A percentile compares a stretch with the other conserved stretches of the same genome.
Conservation (phyloP, 2,888 invertebrate genomes). For the Pachycephus smyrnensis region DNA sequence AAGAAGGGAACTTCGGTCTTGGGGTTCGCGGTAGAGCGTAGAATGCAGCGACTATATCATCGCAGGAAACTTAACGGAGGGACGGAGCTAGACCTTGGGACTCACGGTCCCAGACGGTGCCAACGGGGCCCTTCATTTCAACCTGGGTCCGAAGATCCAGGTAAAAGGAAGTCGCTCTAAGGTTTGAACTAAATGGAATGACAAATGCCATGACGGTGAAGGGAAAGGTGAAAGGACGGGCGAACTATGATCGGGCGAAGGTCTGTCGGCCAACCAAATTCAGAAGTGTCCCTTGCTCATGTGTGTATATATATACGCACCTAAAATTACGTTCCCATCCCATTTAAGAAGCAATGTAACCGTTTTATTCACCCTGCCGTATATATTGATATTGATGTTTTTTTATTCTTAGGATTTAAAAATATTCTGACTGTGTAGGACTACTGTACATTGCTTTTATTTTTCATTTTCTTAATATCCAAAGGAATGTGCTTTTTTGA, state of each 20-base stretch:
- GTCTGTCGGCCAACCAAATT: constrained; percentile 1
- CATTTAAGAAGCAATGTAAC: background rate
- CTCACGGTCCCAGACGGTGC: constrained; percentile 4
- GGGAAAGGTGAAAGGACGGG: constrained; percentile 59
- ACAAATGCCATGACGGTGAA: constrained; percentile 57
- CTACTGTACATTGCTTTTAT: background rate
- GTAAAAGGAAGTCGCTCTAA: constrained; percentile 58
- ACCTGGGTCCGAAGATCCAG: constrained; percentile 34
- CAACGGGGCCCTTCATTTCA: constrained; percentile 3
- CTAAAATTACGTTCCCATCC: background rate
- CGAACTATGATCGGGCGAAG: constrained; percentile 11
- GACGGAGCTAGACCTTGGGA: background rate
- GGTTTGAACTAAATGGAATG: constrained; percentile 55
- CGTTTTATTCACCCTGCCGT: background rate
- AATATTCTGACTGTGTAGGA: background rate
- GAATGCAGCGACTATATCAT: background rate
- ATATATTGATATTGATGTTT: background rate
- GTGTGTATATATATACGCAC: background rate
- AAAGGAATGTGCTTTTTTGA: background rate
- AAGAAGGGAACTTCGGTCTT: background rate
- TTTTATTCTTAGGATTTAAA: background rate
- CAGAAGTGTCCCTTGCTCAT: background rate
- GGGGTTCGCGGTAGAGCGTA: background rate
- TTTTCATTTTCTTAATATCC: background rate
- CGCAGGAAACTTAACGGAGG: background rate